Evolutionary conservation across 1,140 invertebrate species (phyloP), one percentile per base, ranked within the genome.

Genomic region (Drosophila sucinea): DNA sequence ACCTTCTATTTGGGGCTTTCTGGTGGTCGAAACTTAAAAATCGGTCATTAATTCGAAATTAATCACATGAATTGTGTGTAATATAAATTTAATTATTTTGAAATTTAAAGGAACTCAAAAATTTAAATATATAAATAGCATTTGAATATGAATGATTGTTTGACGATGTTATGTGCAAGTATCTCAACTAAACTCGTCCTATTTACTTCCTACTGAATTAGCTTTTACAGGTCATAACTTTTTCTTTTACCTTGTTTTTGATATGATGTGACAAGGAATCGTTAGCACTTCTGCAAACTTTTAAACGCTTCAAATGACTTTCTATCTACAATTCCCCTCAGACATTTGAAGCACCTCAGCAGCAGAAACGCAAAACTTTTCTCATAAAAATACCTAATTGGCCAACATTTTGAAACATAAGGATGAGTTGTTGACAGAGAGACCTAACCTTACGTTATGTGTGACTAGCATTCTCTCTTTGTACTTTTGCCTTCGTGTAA

Each of bases 381-480:
- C 23, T 51, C 44, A 51, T 51, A 51, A 47, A 47, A 25, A 25
- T 23, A 44, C 17, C 41, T 44, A 44, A 44, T 44, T 44, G 41
- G n/a, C 41, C 41, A 44, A 44, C 41, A 44, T 47, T 25, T 1
- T 2, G 17, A 47, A 47, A 47, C 1, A 17, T 8, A 47, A 47
- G 6, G 17, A 23, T 47, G 17, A 23, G 17, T 25, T 51, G 23
- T 27, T 51, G 23, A 51, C 44, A 27, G 44, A 27, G 17, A 17
- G 44, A 38, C 23, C 44, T 10, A 51, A 27, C 7, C 44, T 27
- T 51, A 27, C 6, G 17, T 17, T 17, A 17, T 23, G 27, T 51
- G 23, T 27, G 25, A 27, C 23, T 10, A 27, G 7, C 2, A 27
- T 51, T 27, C 44, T 27, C 23, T 27, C 23, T 27, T 51, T 25